phyloP scores from a whole-genome alignment of 2,888 invertebrate genomes.

The Hypsopygia costalis region DNA sequence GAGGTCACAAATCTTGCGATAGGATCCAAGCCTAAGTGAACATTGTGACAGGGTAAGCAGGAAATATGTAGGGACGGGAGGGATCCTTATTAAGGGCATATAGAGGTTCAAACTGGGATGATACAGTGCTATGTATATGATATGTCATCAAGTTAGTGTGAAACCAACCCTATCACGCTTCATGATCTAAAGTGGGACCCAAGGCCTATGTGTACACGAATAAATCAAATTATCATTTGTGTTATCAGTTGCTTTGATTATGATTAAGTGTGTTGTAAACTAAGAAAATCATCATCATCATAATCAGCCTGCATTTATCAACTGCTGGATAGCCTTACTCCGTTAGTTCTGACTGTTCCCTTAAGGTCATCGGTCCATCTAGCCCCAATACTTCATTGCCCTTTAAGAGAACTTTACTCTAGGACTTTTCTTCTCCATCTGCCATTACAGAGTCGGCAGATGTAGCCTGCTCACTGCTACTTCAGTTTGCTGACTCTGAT shows the following conservation, averaged over 20 bases:
- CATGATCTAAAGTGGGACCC: background rate
- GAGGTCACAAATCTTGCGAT: background rate
- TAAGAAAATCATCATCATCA: too few relatives aligned
- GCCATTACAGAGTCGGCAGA: too few relatives aligned
- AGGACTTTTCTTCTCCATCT: too few relatives aligned
- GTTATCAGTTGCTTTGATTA: background rate
- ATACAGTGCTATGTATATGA: constrained; percentile 15
- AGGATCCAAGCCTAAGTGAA: background rate
- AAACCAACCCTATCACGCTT: background rate
- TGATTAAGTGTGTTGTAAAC: background rate
- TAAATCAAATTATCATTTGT: background rate
- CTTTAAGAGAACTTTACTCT: too few relatives aligned
- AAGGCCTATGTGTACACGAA: background rate
- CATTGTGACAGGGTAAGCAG: constrained; percentile 33
- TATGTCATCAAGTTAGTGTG: background rate
- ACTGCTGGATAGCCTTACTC: too few relatives aligned
- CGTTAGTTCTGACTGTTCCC: too few relatives aligned
- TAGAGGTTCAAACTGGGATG: constrained; percentile 21
- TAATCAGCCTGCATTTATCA: too few relatives aligned
- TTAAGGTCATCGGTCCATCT: too few relatives aligned
- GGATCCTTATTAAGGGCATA: constrained; percentile 34
- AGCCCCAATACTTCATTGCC: too few relatives aligned
- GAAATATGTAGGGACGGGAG: constrained; percentile 37
- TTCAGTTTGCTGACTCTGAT: too few relatives aligned
- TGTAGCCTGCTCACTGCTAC: too few relatives aligned